Conservation (phyloP, 2,888 invertebrate species). For the Coenonympha arcania region DNA sequence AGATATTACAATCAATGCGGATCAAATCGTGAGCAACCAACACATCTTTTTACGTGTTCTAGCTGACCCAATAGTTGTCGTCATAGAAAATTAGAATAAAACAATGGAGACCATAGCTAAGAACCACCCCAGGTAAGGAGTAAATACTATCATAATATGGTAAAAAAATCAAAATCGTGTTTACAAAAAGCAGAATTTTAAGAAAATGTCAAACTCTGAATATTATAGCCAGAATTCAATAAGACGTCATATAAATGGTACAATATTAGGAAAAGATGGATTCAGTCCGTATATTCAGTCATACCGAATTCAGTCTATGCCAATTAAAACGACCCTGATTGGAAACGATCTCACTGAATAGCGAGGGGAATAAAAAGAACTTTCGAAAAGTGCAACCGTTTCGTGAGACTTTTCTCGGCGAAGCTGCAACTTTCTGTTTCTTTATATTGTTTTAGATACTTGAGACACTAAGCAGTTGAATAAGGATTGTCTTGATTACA, state of each 20-base stretch:
- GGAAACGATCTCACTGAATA: slow-evolving; percentile 40
- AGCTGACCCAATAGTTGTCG: too few relatives aligned
- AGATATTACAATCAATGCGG: too few relatives aligned
- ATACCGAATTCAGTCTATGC: slow-evolving; percentile 39
- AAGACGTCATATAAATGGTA: not conserved
- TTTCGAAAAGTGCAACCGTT: slow-evolving; percentile 37
- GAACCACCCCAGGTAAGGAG: too few relatives aligned
- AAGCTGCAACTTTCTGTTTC: slow-evolving; percentile 33
- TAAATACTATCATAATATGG: too few relatives aligned
- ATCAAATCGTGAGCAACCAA: too few relatives aligned
- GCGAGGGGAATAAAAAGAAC: slow-evolving; percentile 41
- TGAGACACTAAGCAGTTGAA: not conserved
- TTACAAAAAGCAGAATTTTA: too few relatives aligned
- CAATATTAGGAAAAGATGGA: slow-evolving; percentile 15
- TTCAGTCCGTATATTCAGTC: slow-evolving; percentile 36
- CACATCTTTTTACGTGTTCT: too few relatives aligned
- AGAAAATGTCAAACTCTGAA: too few relatives aligned
- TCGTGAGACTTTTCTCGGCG: slow-evolving; percentile 37
- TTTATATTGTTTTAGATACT: slow-evolving; percentile 1
- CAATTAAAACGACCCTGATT: slow-evolving; percentile 49
- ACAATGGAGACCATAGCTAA: too few relatives aligned
- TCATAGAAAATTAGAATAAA: too few relatives aligned
- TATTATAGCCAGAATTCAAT: too few relatives aligned
- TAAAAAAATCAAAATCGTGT: too few relatives aligned
- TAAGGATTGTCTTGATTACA: not conserved